Evolutionary conservation across 2,888 invertebrate genomes (phyloP), one percentile per base, ranked within the genome.

Genomic region (Pachycephus smyrnensis): DNA sequence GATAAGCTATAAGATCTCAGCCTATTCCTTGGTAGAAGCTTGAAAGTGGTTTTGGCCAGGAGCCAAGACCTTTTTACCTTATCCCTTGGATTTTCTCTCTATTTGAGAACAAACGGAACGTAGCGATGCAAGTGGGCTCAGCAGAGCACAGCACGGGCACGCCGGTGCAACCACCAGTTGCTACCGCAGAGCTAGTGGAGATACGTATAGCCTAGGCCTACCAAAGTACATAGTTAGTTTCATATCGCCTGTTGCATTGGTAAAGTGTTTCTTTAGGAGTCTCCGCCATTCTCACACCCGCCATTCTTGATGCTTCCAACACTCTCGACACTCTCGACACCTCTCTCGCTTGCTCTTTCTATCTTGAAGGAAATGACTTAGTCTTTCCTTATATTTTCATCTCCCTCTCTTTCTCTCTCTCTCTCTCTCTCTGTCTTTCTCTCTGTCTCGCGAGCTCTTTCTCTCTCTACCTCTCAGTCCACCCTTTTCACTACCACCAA

Each of bases 81-180:
- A 86, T 86, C 88, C 89, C 86, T 79, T 83, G 87, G 87, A 88
- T 89, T 91, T 88, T 89, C 90, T 89, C 89, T 90, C 89, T 90
- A 89, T 90, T 90, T 90, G 90, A 90, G 90, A 90, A 90, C 90
- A 90, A 91, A 90, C 89, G 89, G 87, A 86, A 88, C 86, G 85
- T 85, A 86, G 86, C 86, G 88, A 85, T 89, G 90, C 89, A 90
- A 89, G 89, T 87, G 88, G 87, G 87, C 88, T 89, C 85, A 84
- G 77, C 79, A 84, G 84, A 86, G 85, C 87, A 86, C 87, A 71
- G 31, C 71, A 32, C 55, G 55, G 84, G 88, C 83, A 85, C 82
- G 86, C 86, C 87, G 85, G 88, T 90, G 90, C 91, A 91, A 91
- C 92, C 92, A 92, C 92, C 92, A 92, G 92, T 92, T 92, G 92